Evolutionary conservation across 2,888 invertebrate genomes (phyloP).

Genomic region (Ectemnius continuus): DNA sequence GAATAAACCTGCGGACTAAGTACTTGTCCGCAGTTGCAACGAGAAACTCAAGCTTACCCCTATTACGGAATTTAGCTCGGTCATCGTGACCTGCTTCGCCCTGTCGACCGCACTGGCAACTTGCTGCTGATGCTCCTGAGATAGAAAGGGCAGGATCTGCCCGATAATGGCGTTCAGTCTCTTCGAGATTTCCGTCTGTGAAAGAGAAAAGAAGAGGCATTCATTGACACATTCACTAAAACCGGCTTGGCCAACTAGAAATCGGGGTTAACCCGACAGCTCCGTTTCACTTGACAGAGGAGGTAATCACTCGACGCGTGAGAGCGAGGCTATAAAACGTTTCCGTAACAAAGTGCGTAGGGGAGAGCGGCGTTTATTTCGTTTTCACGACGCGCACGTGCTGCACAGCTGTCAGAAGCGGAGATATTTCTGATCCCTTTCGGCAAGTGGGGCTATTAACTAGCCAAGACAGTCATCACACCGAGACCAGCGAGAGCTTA

Average conservation of each 20-base stretch:
- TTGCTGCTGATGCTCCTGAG: slow-evolving; percentile 98
- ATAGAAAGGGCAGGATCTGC: slow-evolving; percentile 96
- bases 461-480: not conserved
- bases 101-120: slow-evolving; percentile 97
- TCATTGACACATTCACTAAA: not conserved
- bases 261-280: not conserved
- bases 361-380: slow-evolving; percentile 29
- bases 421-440: slow-evolving; percentile 43
- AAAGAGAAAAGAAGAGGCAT: slow-evolving; percentile 12
- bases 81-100: slow-evolving; percentile 98
- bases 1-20: not conserved
- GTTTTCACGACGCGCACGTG: slow-evolving; percentile 37
- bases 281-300: slow-evolving; percentile 28
- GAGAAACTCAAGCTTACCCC: slow-evolving; percentile 86
- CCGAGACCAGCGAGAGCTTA: not conserved
- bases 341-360: slow-evolving; percentile 37
- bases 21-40: not conserved
- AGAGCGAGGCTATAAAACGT: slow-evolving; percentile 43
- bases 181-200: slow-evolving; percentile 98
- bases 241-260: not conserved
- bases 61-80: slow-evolving; percentile 96
- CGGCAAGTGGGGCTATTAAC: slow-evolving; percentile 1
- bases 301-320: slow-evolving; percentile 49
- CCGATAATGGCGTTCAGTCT: slow-evolving; percentile 96
- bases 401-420: slow-evolving; percentile 35